These are phyloP conservation scores for Lymantria dispar DNA, from an alignment of 2,888 invertebrate genomes.

Conservation along the genomic window DNA sequence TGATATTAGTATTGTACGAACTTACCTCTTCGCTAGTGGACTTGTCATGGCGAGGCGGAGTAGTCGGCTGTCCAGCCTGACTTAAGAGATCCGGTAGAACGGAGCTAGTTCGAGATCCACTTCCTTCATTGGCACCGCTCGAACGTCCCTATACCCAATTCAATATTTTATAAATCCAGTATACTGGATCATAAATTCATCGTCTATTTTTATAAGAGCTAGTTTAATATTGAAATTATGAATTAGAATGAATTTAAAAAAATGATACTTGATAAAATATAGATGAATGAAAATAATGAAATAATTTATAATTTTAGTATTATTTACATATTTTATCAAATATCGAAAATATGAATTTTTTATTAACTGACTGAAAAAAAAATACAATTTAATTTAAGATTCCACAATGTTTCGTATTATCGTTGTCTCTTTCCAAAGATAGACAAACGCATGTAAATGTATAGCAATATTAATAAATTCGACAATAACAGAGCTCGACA, in stretches of 20 bases:
- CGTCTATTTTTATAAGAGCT: background rate
- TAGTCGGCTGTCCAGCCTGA: slow-evolving; percentile 92
- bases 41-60: slow-evolving; percentile 95
- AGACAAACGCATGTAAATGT: slow-evolving; percentile 31
- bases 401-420: slow-evolving; percentile 16
- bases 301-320: background rate
- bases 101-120: slow-evolving; percentile 92
- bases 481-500: slow-evolving; percentile 58
- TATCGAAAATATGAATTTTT: background rate
- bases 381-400: background rate
- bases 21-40: slow-evolving; percentile 97
- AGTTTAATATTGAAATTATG: no score
- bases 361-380: background rate
- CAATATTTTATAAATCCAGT: slow-evolving; percentile 17
- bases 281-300: background rate
- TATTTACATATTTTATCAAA: background rate
- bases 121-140: slow-evolving; percentile 79
- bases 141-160: slow-evolving; percentile 58
- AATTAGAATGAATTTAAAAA: background rate
- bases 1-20: slow-evolving; percentile 23
- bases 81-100: slow-evolving; percentile 97
- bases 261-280: background rate
- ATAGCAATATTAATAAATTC: slow-evolving; percentile 42
- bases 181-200: background rate
- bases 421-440: slow-evolving; percentile 19